Base-by-base conservation (phyloP, 2,888 invertebrate species). In the Margaritifera margaritifera region DNA sequence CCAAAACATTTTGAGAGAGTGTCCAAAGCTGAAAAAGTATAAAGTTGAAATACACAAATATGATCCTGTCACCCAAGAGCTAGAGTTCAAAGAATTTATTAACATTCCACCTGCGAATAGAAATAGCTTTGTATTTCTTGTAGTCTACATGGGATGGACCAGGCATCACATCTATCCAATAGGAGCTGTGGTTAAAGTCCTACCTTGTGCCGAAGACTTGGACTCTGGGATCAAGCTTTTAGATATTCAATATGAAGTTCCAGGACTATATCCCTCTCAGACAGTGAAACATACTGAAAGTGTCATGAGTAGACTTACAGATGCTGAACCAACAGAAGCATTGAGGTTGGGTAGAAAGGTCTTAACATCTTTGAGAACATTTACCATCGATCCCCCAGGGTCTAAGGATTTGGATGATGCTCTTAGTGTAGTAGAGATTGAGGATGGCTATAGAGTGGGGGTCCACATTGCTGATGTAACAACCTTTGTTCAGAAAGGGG, bases 121-220 rank as follows among this genome's bases (percentile, higher is more conserved):
- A 56, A 71, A 71, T 25, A 76, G 72, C 15, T 80, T 71, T 63
- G 75, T 82, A 4, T 82, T 83, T 69, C 66, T 79, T 11, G 81
- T 81, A 8, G 83, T 71, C 6, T 73, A 73, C 25, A 68, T 82
- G 11, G 68, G 62, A 24, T 82, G 83, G 83, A 63, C 69, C 64
- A 56, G 55, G 27, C 63, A 64, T 24, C 64, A 66, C 58, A 66
- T 78, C 18, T 83, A 83, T 61, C 83, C 83, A 24, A 60, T 62
- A 24, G 82, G 81, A 11, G 81, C 78, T 15, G 72, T 82, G 6
- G 69, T 83, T 52, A 74, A 76, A 54, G 72, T 79, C 6, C 56
- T 79, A 6, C 64, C 64, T 53, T 68, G 69, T 51, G 77, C 76
- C 20, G 68, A 68, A 20, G 69, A 62, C 18, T 56, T 74, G 6